Evolutionary conservation across 1,140 invertebrate species (phyloP).

Genomic region (Diplogasteroides magnus): DNA sequence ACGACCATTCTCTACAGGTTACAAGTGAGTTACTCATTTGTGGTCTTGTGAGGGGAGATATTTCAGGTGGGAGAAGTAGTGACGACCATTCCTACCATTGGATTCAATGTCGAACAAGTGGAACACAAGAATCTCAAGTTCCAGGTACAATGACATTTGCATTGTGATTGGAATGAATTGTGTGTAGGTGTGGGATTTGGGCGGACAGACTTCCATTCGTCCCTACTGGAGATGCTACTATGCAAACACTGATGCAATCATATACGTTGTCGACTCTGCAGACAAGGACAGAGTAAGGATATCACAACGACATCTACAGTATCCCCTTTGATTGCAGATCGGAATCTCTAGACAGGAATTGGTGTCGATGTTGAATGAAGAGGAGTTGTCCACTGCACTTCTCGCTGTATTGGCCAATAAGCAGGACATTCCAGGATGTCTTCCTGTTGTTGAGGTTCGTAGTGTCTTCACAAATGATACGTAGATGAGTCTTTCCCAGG

Average conservation of each 20-base stretch:
- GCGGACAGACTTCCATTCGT: slow-evolving; percentile 91
- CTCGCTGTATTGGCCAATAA: slow-evolving; percentile 97
- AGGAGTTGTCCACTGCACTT: slow-evolving; percentile 88
- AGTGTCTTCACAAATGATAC: background rate
- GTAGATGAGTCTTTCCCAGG: slow-evolving; percentile 66
- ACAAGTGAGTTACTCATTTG: slow-evolving; percentile 16
- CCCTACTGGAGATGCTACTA: slow-evolving; percentile 99
- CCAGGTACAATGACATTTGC: slow-evolving; percentile 62
- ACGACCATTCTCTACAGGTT: slow-evolving; percentile 92
- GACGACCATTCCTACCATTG: slow-evolving; percentile 94
- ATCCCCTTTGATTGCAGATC: slow-evolving; percentile 10
- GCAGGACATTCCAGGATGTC: slow-evolving; percentile 91
- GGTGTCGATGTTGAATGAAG: slow-evolving; percentile 92
- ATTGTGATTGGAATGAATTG: background rate
- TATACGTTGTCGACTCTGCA: slow-evolving; percentile 97
- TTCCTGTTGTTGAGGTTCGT: background rate
- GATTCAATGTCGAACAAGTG: slow-evolving; percentile 95
- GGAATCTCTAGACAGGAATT: slow-evolving; percentile 59
- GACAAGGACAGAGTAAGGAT: slow-evolving; percentile 83
- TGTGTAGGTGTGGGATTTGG: slow-evolving; percentile 79
- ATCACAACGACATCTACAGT: background rate
- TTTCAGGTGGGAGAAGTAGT: slow-evolving; percentile 95
- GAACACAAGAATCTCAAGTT: slow-evolving; percentile 82
- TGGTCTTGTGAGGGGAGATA: background rate
- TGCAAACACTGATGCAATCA: slow-evolving; percentile 98